A percentile compares a stretch with the other conserved stretches of the same genome.
phyloP scores from a whole-genome alignment of 2,113 vertebrate genomes.

The Tringa solitaria region DNA sequence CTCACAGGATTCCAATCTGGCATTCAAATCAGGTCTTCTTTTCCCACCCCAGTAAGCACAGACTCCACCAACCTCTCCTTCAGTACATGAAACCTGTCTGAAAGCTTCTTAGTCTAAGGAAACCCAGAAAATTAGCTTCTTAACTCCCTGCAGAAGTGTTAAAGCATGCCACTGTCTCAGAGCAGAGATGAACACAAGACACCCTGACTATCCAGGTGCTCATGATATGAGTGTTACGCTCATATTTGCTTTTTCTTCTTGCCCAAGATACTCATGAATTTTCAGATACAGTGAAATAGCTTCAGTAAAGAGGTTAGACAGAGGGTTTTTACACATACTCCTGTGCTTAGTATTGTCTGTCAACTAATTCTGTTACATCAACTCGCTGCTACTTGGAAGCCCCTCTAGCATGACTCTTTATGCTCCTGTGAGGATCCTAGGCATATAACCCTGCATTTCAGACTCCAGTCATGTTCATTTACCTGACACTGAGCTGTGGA shows the following conservation, averaged over 20 bases:
- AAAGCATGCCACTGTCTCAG: background rate
- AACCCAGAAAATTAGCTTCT: background rate
- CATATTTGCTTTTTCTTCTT: background rate
- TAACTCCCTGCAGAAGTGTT: background rate
- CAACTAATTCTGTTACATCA: background rate
- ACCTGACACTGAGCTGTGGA: background rate
- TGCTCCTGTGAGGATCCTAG: background rate
- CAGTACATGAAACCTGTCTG: background rate
- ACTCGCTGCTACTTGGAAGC: background rate
- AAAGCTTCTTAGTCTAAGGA: background rate
- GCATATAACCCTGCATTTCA: background rate
- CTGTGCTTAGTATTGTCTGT: background rate
- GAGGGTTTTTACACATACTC: background rate
- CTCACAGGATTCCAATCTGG: background rate
- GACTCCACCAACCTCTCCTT: background rate
- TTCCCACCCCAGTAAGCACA: background rate
- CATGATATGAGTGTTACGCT: background rate
- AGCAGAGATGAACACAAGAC: background rate
- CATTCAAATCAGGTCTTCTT: background rate
- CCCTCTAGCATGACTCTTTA: background rate
- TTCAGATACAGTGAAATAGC: background rate
- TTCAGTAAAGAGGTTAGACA: background rate
- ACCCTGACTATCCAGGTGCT: background rate
- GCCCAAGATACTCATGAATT: background rate
- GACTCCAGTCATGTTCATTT: background rate